A percentile compares a stretch with the other conserved stretches of the same genome.
phyloP scores from a whole-genome alignment of 2,113 vertebrate genomes.

The Actenoides hombroni region DNA sequence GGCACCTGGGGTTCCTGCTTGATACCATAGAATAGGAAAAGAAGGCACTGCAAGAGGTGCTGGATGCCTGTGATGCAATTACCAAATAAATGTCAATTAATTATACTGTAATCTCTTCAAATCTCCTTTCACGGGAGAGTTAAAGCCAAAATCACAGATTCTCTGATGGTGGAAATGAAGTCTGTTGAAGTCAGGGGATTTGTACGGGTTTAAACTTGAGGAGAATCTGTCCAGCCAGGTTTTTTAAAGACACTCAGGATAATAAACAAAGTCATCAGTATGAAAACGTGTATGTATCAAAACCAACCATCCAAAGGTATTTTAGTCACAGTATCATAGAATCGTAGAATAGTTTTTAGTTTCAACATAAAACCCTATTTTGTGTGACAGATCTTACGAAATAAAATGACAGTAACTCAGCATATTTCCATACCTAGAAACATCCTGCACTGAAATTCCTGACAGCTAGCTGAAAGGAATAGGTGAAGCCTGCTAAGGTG shows the following conservation, averaged over 20 bases:
- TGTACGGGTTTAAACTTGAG: background rate
- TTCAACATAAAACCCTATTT: background rate
- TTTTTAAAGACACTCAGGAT: background rate
- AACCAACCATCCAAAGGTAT: background rate
- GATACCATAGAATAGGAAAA: background rate
- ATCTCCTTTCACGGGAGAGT: background rate
- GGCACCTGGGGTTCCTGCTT: background rate
- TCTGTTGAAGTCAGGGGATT: background rate
- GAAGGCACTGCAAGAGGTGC: background rate
- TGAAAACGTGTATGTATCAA: background rate
- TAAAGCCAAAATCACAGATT: background rate
- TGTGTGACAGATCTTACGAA: background rate
- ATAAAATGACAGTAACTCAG: background rate
- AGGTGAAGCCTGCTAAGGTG: background rate
- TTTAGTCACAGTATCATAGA: background rate
- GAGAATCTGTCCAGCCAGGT: background rate
- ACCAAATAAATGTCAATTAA: slow-evolving; percentile 7
- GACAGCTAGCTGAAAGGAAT: background rate
- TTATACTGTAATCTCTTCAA: slow-evolving; percentile 6
- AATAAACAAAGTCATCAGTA: background rate
- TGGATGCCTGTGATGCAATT: background rate
- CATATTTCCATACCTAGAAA: background rate
- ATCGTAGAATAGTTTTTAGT: background rate
- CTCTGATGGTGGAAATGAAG: background rate
- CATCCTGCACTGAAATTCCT: background rate